Evolutionary conservation across 2,888 invertebrate species (phyloP), one percentile per base, ranked within the genome.

Genomic region (Drosophila longiperda): DNA sequence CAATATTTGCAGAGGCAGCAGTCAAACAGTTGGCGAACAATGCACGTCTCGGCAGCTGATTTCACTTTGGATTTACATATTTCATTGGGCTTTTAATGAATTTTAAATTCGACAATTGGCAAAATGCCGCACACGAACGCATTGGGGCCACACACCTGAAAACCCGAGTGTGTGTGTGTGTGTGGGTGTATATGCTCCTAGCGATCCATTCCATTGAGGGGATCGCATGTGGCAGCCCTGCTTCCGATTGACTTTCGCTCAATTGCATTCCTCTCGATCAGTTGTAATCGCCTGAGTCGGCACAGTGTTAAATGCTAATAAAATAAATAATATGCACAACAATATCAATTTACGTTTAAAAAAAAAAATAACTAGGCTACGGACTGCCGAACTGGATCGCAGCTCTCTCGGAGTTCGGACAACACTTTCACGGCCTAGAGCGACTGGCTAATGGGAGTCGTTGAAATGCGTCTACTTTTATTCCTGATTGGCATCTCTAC

Each of bases 381-480:
- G 53, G 58, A 50, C 55, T 78, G 75, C 67, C 64, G 58, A 48
- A 61, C 53, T 59, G 54, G 53, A 53, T 61, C 63, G 33, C 59
- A 59, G 15, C 15, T 23, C 42, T 33, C 40, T 40, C 59, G 72
- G 50, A 45, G 59, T 40, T 55, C 62, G 64, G 78, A 85, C 87
- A 90, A 83, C 91, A 92, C 91, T 91, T 91, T 91, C 91, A 92
- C 92, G 82, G 82, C 91, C 92, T 74, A 77, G 60, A 92, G 91
- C 77, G 91, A 92, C 91, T 92, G 87, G 76, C 83, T 91, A 91
- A 91, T 91, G 70, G 89, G 76, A 87, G 71, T 59, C 80, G 80
- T 80, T 82, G 82, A 86, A 84, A 70, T 75, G 90, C 84, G 85
- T 74, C 89, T 72, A 90, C 85, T 85, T 85, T 85, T 80, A 40